Evolutionary conservation across 2,888 invertebrate species (phyloP), one percentile per base, ranked within the genome.

Genomic region (Eupsilia transversa): DNA sequence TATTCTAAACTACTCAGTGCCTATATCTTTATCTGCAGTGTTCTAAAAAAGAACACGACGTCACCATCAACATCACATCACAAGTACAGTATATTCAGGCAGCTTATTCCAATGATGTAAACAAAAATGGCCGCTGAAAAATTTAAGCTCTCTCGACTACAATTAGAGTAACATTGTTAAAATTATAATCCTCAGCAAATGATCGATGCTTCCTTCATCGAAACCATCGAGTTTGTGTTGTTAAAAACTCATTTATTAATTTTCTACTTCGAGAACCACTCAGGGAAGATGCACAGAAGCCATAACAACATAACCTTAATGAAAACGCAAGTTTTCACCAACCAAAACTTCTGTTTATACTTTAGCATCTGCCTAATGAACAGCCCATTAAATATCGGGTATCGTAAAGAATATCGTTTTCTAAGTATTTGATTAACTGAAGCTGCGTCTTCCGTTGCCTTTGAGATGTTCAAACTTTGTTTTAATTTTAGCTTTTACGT

Each of bases 351-450:
- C 86, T 86, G 87, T 49, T 3, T 17, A 20, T 6, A 52, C 49
- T 74, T 77, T 60, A 6, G 7, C 54, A 57, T 73, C 38, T 43
- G 2, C n/a, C 27, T 82, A 80, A 82, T 79, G 67, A 82, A 83
- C 33, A 63, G 69, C 69, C 69, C 72, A 67, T 84, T 67, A 86
- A 86, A 84, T 84, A 87, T 84, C 86, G 46, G 70, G 60, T 87
- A 72, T 79, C 78, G 63, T 78, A 66, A 86, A 86, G 78, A 84
- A 80, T 80, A 81, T 81, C 52, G 74, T 86, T 77, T 80, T 81
- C 73, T 81, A 71, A 80, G 74, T 80, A 82, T 78, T 80, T 79
- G 70, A 86, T 81, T 70, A 80, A 76, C 66, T 72, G 27, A 54
- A 77, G 73, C 64, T 70, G 73, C n/a, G 46, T 66, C 72, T 80